A percentile compares a stretch with the other conserved stretches of the same genome.
Evolutionary conservation across 2,113 vertebrate genomes (phyloP).

Genomic region (Myocastor coypus): DNA sequence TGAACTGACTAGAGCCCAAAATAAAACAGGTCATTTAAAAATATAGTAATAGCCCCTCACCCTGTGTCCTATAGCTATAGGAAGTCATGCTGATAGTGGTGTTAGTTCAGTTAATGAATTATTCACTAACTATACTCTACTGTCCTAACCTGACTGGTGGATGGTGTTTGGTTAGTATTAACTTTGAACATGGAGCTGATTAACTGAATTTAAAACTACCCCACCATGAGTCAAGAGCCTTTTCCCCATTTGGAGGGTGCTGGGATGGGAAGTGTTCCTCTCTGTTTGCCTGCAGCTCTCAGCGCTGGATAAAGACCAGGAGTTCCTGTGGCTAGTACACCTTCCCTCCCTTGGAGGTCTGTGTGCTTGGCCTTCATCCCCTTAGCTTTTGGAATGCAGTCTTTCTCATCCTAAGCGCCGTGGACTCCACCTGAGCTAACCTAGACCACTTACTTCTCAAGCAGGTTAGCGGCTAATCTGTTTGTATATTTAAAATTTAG

Average conservation of each 20-base stretch:
- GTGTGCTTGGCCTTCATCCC: not conserved
- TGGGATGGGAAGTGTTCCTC: not conserved
- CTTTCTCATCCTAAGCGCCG: rapidly evolving
- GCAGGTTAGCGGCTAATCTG: conserved; percentile 34
- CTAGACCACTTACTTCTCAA: not conserved
- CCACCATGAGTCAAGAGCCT: not conserved
- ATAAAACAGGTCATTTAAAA: not conserved
- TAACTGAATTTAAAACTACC: not conserved
- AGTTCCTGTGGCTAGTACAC: not conserved
- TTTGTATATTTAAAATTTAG: not conserved
- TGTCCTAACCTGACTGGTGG: not conserved
- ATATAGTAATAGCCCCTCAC: not conserved
- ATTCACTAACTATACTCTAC: not conserved
- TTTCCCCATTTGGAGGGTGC: not conserved
- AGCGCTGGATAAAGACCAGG: not conserved
- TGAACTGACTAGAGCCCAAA: not conserved
- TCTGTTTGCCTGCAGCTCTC: not conserved
- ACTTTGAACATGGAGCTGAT: not conserved
- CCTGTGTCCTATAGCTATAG: not conserved
- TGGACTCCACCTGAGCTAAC: not conserved
- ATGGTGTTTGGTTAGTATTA: not conserved
- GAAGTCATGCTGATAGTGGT: no score
- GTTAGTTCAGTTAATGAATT: not conserved
- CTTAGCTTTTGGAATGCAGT: not conserved
- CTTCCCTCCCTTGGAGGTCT: not conserved